phyloP scores from a whole-genome alignment of 2,888 invertebrate genomes.

The Orchesella flavescens region DNA sequence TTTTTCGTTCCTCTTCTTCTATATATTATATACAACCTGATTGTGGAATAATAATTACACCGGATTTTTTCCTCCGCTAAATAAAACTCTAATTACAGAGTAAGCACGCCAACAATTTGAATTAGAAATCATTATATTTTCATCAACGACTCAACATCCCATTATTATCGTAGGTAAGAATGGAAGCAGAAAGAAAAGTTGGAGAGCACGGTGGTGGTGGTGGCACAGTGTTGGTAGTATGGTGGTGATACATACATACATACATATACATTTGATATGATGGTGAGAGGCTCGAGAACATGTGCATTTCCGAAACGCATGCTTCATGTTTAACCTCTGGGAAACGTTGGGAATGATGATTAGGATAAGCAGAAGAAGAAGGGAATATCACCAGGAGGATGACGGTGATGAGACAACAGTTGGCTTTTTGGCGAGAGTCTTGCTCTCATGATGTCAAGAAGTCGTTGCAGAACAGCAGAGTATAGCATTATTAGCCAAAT shows the following conservation, averaged over 20 bases:
- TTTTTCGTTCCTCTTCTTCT: neutral
- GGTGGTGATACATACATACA: too few species aligned
- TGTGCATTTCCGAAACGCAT: slow-evolving; percentile 1
- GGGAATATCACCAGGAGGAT: slow-evolving; percentile 13
- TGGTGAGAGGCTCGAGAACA: neutral
- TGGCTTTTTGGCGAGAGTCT: slow-evolving; percentile 54
- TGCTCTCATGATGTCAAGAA: slow-evolving; percentile 16
- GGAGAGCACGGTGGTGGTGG: too few species aligned
- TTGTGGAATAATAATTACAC: too few species aligned
- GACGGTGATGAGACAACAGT: slow-evolving; percentile 58
- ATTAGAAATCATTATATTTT: neutral
- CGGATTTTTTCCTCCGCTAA: too few species aligned
- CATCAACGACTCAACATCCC: too few species aligned
- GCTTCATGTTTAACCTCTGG: slow-evolving; percentile 38
- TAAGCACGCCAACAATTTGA: slow-evolving; percentile 18
- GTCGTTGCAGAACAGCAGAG: neutral
- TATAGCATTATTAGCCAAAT: neutral
- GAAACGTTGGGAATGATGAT: slow-evolving; percentile 20
- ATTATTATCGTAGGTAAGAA: too few species aligned
- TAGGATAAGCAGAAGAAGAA: neutral
- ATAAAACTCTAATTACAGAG: neutral
- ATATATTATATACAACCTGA: too few species aligned
- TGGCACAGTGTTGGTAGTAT: too few species aligned
- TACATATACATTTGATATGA: neutral
- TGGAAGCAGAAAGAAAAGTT: too few species aligned